Evolutionary conservation across 2,797 vertebrate genomes (phyloP).

Genomic region (Trachurus trachurus): DNA sequence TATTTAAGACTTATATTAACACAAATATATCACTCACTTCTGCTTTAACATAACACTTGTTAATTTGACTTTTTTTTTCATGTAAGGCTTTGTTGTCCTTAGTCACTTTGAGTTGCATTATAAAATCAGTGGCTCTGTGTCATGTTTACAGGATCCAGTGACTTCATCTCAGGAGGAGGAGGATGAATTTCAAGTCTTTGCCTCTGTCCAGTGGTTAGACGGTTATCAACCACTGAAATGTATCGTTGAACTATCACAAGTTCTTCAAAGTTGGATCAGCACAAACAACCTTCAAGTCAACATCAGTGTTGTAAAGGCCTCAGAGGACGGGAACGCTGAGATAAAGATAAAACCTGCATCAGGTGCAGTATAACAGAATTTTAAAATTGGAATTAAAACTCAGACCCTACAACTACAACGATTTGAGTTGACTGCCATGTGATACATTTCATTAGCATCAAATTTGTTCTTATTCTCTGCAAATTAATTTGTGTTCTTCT

Average conservation of each 20-base stretch:
- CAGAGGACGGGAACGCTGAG: background rate
- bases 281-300: rapidly evolving
- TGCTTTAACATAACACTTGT: no score
- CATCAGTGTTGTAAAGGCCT: rapidly evolving
- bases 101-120: no score
- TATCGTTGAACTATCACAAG: rapidly evolving
- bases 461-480: background rate
- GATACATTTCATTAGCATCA: background rate
- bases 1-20: no score
- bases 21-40: no score
- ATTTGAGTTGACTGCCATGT: background rate
- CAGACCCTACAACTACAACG: background rate
- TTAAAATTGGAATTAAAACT: background rate
- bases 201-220: slow-evolving; percentile 35
- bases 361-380: slow-evolving; percentile 54
- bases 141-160: background rate
- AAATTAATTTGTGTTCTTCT: background rate
- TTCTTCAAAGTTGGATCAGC: slow-evolving; percentile 65
- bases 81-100: no score
- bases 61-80: no score
- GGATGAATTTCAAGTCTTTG: background rate
- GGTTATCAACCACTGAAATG: rapidly evolving
- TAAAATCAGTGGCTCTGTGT: background rate
- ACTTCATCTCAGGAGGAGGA: slow-evolving; percentile 9
- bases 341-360: slow-evolving; percentile 19